Conservation (phyloP, 2,888 invertebrate genomes). For the Lepidocyrtoides sp. region DNA sequence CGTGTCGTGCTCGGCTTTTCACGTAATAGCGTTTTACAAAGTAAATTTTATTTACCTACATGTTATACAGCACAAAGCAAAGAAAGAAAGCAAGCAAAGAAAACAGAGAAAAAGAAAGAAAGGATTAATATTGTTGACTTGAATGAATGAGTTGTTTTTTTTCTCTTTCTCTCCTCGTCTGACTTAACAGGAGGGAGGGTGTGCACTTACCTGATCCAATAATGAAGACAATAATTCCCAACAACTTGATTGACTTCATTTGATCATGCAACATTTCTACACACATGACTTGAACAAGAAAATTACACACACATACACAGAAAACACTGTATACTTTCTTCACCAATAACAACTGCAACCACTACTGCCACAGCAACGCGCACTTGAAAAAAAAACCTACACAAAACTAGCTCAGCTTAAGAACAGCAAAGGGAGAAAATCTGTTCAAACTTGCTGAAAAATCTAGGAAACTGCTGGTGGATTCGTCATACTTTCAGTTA, state of each 20-base stretch:
- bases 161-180: neutral
- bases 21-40: neutral
- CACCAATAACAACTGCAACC: neutral
- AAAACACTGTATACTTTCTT: no score
- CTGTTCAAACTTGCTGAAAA: no score
- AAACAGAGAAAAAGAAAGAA: neutral
- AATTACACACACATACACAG: no score
- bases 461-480: no score
- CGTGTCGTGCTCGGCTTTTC: neutral
- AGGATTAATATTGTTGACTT: slow-evolving; percentile 65
- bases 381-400: no score
- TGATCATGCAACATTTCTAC: slow-evolving; percentile 80
- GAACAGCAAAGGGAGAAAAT: no score
- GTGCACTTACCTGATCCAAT: slow-evolving; percentile 84
- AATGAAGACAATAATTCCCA: slow-evolving; percentile 83
- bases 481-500: no score
- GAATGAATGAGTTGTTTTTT: slow-evolving; percentile 43
- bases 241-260: slow-evolving; percentile 84
- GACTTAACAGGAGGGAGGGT: slow-evolving; percentile 53
- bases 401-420: no score
- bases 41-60: neutral
- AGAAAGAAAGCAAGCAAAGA: neutral
- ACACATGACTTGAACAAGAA: neutral
- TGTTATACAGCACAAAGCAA: no score
- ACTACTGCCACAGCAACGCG: neutral